Conservation (phyloP, 2,797 vertebrate species). For the Typhlichthys eigenmanni region DNA sequence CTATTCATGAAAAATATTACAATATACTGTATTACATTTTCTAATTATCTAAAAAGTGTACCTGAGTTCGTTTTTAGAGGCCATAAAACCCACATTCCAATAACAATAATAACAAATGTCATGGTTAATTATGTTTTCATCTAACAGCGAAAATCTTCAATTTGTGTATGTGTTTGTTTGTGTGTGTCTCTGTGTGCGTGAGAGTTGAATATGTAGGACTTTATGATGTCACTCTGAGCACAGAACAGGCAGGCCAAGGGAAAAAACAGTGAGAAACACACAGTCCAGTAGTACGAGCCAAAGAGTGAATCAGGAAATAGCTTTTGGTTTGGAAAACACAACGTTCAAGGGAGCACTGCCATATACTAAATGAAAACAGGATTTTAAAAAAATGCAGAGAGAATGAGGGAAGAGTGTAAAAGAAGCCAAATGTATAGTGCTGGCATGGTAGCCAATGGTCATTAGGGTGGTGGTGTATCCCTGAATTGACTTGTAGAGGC, state of each 20-base stretch:
- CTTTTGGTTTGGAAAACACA: conserved; percentile 78
- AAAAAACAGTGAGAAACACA: conserved; percentile 48
- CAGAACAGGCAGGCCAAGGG: conserved; percentile 58
- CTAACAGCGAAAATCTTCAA: too few relatives aligned
- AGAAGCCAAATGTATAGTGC: conserved; percentile 36
- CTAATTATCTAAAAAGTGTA: too few relatives aligned
- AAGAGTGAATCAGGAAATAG: conserved; percentile 81
- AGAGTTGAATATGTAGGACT: conserved; percentile 23
- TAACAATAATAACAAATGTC: too few relatives aligned
- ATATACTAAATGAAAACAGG: conserved; percentile 79
- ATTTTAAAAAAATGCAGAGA: conserved; percentile 43
- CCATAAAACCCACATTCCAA: too few relatives aligned
- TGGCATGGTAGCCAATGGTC: conserved; percentile 61
- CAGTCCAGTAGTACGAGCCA: conserved; percentile 72
- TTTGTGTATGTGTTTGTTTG: conserved; percentile 27
- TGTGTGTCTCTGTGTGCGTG: conserved; percentile 34
- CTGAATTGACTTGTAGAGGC: neutral
- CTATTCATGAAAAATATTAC: too few relatives aligned
- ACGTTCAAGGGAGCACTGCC: conserved; percentile 71
- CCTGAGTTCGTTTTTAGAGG: too few relatives aligned
- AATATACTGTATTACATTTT: too few relatives aligned
- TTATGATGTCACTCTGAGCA: conserved; percentile 67
- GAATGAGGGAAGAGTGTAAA: conserved; percentile 17
- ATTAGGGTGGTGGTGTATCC: conserved; percentile 37
- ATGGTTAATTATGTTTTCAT: too few relatives aligned